Conservation (phyloP, 2,113 vertebrate genomes). For the Microcebus jonahi region DNA sequence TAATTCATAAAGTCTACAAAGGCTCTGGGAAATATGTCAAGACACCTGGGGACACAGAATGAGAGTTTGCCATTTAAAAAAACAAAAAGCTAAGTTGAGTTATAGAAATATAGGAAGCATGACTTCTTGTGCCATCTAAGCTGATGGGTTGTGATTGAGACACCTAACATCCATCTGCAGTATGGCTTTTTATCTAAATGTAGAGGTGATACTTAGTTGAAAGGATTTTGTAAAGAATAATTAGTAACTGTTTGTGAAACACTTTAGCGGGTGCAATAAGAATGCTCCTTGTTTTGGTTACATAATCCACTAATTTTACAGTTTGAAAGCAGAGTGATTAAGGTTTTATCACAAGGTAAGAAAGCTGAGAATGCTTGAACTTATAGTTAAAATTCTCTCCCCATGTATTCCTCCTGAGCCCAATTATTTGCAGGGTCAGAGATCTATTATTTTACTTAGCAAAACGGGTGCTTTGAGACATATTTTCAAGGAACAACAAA, state of each 20-base stretch:
- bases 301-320: conserved; percentile 34
- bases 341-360: conserved; percentile 32
- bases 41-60: not conserved
- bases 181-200: not conserved
- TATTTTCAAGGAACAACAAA: not conserved
- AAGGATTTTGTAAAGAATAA: not conserved
- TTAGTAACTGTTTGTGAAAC: conserved; percentile 28
- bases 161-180: rapidly evolving
- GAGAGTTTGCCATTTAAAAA: not conserved
- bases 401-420: not conserved
- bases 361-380: not conserved
- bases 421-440: conserved; percentile 41
- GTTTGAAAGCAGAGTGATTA: conserved; percentile 24
- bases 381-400: conserved; percentile 10
- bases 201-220: not conserved
- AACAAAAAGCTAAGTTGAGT: not conserved
- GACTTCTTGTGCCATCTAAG: not conserved
- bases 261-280: not conserved
- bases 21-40: not conserved
- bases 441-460: conserved; percentile 28
- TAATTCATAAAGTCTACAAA: not conserved
- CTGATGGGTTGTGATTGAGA: not conserved
- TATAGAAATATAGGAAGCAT: not conserved
- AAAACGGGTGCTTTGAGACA: not conserved
- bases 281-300: conserved; percentile 21